Evolutionary conservation across 2,888 invertebrate genomes (phyloP).

Genomic region (Stramonita haemastoma): DNA sequence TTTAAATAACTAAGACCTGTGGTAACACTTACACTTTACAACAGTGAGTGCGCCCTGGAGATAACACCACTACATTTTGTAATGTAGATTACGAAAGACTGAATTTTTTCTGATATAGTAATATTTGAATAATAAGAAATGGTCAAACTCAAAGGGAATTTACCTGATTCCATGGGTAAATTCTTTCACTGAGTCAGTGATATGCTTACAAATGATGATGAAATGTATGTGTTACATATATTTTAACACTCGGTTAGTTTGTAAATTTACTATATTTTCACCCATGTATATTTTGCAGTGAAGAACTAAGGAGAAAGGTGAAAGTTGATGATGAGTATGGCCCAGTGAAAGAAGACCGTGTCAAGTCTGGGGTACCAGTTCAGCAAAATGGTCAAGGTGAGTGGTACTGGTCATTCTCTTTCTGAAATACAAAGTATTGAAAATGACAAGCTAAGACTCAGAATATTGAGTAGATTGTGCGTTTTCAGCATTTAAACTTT

Average conservation of each 20-base stretch:
- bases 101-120: too few species aligned
- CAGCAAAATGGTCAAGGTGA: slow-evolving; percentile 48
- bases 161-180: background rate
- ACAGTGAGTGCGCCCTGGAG: too few species aligned
- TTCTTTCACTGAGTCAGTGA: background rate
- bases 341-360: slow-evolving; percentile 80
- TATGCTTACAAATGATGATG: too few species aligned
- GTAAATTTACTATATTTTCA: background rate
- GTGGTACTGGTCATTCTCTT: background rate
- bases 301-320: slow-evolving; percentile 83
- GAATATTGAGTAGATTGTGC: too few species aligned
- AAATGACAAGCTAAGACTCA: too few species aligned
- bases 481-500: too few species aligned
- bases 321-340: slow-evolving; percentile 84
- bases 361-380: slow-evolving; percentile 58
- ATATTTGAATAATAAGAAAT: too few species aligned
- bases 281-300: slow-evolving; percentile 80
- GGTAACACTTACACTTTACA: too few species aligned
- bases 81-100: too few species aligned
- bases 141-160: background rate
- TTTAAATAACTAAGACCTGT: too few species aligned
- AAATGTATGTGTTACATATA: background rate
- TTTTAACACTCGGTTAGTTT: background rate
- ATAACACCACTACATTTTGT: too few species aligned
- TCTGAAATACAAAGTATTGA: too few species aligned